Percentiles rank a stretch among this genome's conserved stretches.
phyloP scores from a whole-genome alignment of 2,797 vertebrate genomes.

The Tragelaphus oryx region DNA sequence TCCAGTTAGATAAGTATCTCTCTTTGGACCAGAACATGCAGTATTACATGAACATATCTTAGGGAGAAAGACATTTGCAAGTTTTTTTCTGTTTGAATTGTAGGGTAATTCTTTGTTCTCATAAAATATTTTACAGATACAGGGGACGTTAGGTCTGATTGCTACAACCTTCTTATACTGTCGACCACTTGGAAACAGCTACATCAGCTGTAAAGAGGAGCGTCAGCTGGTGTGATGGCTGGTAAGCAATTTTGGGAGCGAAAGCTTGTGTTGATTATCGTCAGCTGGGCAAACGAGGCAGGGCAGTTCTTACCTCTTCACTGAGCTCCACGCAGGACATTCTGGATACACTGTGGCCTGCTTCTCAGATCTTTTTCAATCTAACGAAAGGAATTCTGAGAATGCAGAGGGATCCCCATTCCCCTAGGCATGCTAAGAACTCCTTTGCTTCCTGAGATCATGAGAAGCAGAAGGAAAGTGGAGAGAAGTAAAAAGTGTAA shows the following conservation, averaged over 20 bases:
- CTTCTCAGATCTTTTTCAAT: neutral
- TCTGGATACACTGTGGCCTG: neutral
- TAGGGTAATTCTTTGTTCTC: neutral
- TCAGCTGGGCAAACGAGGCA: neutral
- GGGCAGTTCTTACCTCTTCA: neutral
- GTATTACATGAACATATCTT: neutral
- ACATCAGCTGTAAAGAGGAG: neutral
- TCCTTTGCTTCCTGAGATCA: neutral
- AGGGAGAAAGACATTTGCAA: neutral
- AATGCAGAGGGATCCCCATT: neutral
- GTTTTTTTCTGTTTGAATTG: neutral
- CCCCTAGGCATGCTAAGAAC: neutral
- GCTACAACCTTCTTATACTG: neutral
- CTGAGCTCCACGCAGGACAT: neutral
- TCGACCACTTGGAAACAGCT: neutral
- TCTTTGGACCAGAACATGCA: neutral
- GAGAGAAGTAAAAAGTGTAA: neutral
- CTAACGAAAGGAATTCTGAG: neutral
- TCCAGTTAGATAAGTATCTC: neutral
- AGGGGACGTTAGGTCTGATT: neutral
- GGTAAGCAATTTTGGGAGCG: neutral
- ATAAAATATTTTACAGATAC: neutral
- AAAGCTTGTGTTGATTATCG: neutral
- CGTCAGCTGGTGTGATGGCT: neutral
- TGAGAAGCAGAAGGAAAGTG: neutral